Conservation (phyloP, 2,888 invertebrate genomes). For the Plemyria rubiginata region DNA sequence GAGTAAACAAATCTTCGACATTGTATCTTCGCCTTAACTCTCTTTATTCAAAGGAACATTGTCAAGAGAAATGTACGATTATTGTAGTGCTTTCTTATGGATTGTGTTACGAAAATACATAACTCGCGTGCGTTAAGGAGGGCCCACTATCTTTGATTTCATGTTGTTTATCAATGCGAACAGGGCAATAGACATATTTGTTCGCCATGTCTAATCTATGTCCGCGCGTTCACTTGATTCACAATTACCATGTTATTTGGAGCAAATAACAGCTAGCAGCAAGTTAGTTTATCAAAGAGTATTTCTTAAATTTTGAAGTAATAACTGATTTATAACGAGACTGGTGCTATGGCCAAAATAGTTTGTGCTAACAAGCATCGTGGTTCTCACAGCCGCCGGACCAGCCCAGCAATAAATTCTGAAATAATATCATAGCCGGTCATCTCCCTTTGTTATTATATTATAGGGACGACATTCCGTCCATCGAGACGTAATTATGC, state of each 20-base stretch:
- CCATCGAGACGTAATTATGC: slow-evolving; percentile 76
- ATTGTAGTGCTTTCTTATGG: slow-evolving; percentile 80
- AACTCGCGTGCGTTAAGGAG: slow-evolving; percentile 73
- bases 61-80: slow-evolving; percentile 83
- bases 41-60: slow-evolving; percentile 83
- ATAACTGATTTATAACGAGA: background rate
- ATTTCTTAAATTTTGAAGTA: background rate
- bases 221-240: slow-evolving; percentile 60
- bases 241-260: slow-evolving; percentile 47
- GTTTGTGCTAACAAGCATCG: slow-evolving; percentile 21
- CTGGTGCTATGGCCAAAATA: slow-evolving; percentile 5
- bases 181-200: slow-evolving; percentile 73
- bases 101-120: slow-evolving; percentile 81
- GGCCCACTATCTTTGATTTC: slow-evolving; percentile 75
- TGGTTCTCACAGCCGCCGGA: slow-evolving; percentile 62
- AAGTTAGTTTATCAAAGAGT: background rate
- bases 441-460: slow-evolving; percentile 83
- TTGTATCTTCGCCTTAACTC: slow-evolving; percentile 81
- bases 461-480: slow-evolving; percentile 79
- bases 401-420: slow-evolving; percentile 68
- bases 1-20: slow-evolving; percentile 82
- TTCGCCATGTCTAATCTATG: slow-evolving; percentile 63
- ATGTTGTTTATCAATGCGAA: slow-evolving; percentile 78
- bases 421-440: slow-evolving; percentile 71
- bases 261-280: background rate